phyloP scores from a whole-genome alignment of 2,113 vertebrate genomes.

The Rhinolophus ferrumequinum region DNA sequence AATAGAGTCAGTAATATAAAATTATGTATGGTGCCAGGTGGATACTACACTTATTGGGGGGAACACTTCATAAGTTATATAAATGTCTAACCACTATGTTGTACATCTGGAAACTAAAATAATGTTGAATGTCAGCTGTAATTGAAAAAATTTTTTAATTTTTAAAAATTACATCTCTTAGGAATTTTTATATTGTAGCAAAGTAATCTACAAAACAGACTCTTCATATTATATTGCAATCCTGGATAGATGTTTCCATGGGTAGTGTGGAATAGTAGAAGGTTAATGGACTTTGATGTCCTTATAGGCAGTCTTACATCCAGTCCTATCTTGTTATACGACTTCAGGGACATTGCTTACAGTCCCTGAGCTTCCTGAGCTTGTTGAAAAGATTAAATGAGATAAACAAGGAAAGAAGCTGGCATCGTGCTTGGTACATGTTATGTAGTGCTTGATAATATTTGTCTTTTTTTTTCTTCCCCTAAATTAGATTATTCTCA shows the following conservation, averaged over 20 bases:
- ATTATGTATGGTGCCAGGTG: too few species aligned
- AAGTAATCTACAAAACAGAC: not conserved
- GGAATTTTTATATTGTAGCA: not conserved
- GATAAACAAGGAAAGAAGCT: not conserved
- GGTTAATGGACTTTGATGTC: not conserved
- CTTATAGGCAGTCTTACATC: not conserved
- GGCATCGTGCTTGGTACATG: not conserved
- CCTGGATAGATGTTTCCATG: not conserved
- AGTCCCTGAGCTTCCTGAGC: not conserved
- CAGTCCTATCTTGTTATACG: not conserved
- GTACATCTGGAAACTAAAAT: too few species aligned
- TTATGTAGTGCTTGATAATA: not conserved
- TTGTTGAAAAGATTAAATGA: conserved; percentile 4
- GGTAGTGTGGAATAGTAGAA: not conserved
- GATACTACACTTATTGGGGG: too few species aligned
- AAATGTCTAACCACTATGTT: too few species aligned
- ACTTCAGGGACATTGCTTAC: not conserved
- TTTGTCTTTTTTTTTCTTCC: not conserved
- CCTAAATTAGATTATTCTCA: conserved; percentile 9
- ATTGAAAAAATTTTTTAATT: too few species aligned
- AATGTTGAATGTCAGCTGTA: too few species aligned
- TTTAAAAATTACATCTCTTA: conserved; percentile 14
- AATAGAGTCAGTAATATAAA: too few species aligned
- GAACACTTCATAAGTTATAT: too few species aligned
- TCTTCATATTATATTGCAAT: not conserved